Base-by-base conservation (phyloP, 2,888 invertebrate species). In the Agrochola lota region DNA sequence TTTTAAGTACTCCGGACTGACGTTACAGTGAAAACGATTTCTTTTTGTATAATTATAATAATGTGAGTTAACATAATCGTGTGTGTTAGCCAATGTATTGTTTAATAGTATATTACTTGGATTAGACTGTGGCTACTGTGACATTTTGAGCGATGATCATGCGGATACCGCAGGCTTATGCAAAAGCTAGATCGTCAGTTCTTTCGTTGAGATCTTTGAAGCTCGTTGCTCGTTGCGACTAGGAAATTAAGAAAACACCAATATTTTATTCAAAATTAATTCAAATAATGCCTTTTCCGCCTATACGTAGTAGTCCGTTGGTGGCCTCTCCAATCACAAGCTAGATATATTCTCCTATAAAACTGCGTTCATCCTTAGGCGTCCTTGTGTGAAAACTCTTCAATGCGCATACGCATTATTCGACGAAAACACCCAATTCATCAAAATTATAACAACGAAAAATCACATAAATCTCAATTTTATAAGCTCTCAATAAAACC, bases 1-100 rank as follows among this genome's bases (percentile, higher is more conserved):
- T 83, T 88, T 82, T 83, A 88, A 88, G 72, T 88, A 83, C 81
- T 73, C 62, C 23, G 46, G n/a, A 52, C 66, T 60, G 55, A 62
- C 64, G 67, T 76, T 79, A 72, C 77, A 83, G 71, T 83, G 71
- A 74, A 83, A 88, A 86, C 79, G 35, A 78, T 86, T 81, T 77
- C 71, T 78, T 82, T 75, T 80, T 40, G 11, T n/a, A 7, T 69
- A 35, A 55, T 70, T 71, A 74, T 86, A 82, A 88, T 82, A 74
- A 85, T 67, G 60, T 72, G 75, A 83, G 71, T 80, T 77, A 79
- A 59, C 74, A n/a, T 76, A 67, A 85, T 78, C 73, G 68, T 82
- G 59, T 75, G 55, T 71, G n/a, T n/a, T 70, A 72, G 23, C 15
- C 26, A 23, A 59, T 35, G 52, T 52, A 11, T 64, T 70, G 46